phyloP scores from a whole-genome alignment of 2,888 invertebrate genomes.

The Cephus runcator region DNA sequence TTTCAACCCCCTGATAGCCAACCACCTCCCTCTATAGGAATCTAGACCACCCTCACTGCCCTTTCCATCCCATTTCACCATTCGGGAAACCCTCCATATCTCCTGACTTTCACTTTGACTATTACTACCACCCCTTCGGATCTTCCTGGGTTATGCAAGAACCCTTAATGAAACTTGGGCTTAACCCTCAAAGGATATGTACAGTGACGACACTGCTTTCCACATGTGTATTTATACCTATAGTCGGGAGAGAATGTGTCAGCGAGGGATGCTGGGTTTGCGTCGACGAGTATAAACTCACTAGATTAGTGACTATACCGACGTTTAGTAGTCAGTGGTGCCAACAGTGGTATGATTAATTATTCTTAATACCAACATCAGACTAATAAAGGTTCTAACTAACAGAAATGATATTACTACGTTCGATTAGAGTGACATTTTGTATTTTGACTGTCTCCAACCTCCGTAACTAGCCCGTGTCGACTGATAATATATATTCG shows the following conservation, averaged over 20 bases:
- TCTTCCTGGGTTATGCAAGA: not conserved
- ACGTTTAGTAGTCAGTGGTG: conserved; percentile 2
- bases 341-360: not conserved
- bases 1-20: no score
- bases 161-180: not conserved
- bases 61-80: no score
- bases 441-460: not conserved
- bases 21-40: no score
- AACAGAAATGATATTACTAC: not conserved
- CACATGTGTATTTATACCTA: not conserved
- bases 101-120: not conserved
- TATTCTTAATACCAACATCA: not conserved
- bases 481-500: not conserved
- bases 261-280: not conserved
- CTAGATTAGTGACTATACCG: not conserved
- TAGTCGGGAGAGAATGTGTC: not conserved
- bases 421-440: not conserved
- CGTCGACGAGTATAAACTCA: not conserved
- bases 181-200: not conserved
- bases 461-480: not conserved
- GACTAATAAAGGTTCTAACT: not conserved
- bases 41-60: no score
- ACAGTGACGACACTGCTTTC: not conserved
- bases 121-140: not conserved
- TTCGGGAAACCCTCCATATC: not conserved